phyloP scores from a whole-genome alignment of 1,140 invertebrate genomes.

The Ips typographus region DNA sequence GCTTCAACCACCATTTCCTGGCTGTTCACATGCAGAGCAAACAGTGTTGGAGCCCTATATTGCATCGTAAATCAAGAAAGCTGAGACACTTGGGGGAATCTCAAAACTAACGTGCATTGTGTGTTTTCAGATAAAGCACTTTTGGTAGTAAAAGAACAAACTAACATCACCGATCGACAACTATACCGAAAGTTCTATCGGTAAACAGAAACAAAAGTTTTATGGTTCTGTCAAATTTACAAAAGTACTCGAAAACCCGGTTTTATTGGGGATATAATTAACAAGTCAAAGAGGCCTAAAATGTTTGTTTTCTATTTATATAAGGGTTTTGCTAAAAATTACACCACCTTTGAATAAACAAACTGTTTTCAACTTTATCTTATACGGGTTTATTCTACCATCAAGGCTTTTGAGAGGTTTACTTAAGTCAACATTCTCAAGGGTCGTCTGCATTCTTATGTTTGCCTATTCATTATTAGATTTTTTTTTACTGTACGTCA shows the following conservation, averaged over 20 bases:
- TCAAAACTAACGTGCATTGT: slow-evolving; percentile 20
- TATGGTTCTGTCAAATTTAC: slow-evolving; percentile 28
- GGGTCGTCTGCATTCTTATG: not conserved
- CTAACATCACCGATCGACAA: not conserved
- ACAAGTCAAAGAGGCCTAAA: slow-evolving; percentile 31
- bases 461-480: too few species aligned
- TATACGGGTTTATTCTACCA: too few species aligned
- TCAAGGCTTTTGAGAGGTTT: slow-evolving; percentile 6
- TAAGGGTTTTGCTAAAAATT: slow-evolving; percentile 34
- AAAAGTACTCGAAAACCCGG: slow-evolving; percentile 32
- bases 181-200: slow-evolving; percentile 25
- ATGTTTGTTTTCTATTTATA: slow-evolving; percentile 34
- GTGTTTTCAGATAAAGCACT: slow-evolving; percentile 26
- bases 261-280: slow-evolving; percentile 36
- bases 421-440: slow-evolving; percentile 7
- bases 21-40: not conserved
- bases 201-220: slow-evolving; percentile 35
- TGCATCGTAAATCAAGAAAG: slow-evolving; percentile 18
- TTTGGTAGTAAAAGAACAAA: slow-evolving; percentile 30
- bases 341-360: slow-evolving; percentile 29
- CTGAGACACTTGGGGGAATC: not conserved
- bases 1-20: not conserved
- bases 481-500: not conserved
- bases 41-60: not conserved
- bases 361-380: slow-evolving; percentile 21